Evolutionary conservation across 2,113 vertebrate species (phyloP).

Genomic region (Semicossyphus pulcher): DNA sequence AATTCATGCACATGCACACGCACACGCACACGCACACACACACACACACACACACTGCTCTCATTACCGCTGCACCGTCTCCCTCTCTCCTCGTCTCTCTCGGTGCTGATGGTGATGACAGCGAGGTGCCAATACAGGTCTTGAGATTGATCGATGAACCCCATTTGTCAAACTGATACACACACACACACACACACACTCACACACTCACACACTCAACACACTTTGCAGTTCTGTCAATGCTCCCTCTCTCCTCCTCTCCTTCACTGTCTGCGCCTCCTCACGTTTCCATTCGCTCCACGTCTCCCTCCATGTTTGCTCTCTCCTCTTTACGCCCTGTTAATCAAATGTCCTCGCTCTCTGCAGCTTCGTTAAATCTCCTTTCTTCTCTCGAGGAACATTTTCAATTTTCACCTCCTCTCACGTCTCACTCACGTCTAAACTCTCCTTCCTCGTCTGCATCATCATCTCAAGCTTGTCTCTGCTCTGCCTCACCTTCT

Average conservation of each 20-base stretch:
- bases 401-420: neutral
- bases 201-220: neutral
- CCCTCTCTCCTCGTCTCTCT: neutral
- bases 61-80: neutral
- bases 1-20: neutral
- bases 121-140: neutral
- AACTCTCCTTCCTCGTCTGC: no score
- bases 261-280: neutral
- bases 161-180: neutral
- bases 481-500: no score
- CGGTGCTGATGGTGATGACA: slow-evolving; percentile 5
- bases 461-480: neutral
- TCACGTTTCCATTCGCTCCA: neutral
- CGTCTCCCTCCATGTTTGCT: neutral
- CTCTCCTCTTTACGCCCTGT: no score
- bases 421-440: no score
- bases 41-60: neutral
- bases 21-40: neutral
- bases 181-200: no score
- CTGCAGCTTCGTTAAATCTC: neutral
- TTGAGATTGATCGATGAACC: neutral
- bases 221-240: no score
- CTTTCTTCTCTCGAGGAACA: no score
- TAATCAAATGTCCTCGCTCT: neutral
- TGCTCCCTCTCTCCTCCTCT: neutral